phyloP scores from a whole-genome alignment of 2,888 invertebrate species.

The Acheta domesticus region DNA sequence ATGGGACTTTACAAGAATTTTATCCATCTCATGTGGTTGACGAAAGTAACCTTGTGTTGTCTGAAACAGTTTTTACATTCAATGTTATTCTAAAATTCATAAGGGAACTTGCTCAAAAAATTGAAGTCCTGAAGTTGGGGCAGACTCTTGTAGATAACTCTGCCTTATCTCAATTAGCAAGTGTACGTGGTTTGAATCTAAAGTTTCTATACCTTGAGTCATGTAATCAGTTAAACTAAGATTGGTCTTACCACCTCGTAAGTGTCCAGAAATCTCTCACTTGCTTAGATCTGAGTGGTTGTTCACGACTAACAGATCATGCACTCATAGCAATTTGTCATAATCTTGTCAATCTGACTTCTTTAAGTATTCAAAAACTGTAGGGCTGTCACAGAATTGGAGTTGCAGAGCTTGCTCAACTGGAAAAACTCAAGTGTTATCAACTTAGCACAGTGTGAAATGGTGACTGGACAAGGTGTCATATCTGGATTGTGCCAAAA shows the following conservation, averaged over 20 bases:
- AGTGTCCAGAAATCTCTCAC: conserved; percentile 55
- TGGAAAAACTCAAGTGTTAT: conserved; percentile 57
- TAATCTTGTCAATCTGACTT: conserved; percentile 56
- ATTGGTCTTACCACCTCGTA: conserved; percentile 56
- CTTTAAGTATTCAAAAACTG: conserved; percentile 63
- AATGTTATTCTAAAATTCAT: conserved; percentile 61
- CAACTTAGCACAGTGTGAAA: conserved; percentile 66
- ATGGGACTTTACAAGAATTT: conserved; percentile 62
- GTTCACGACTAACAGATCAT: conserved; percentile 62
- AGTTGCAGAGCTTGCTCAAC: conserved; percentile 53
- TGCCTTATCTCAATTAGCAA: conserved; percentile 56
- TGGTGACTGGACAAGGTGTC: conserved; percentile 60
- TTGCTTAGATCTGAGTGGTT: conserved; percentile 61
- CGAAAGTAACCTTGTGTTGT: conserved; percentile 52
- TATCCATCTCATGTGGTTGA: conserved; percentile 51
- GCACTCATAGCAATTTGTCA: conserved; percentile 59
- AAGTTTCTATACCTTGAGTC: conserved; percentile 53
- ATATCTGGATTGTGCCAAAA: conserved; percentile 42
- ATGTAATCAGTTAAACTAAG: conserved; percentile 63
- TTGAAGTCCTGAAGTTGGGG: conserved; percentile 63
- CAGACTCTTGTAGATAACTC: conserved; percentile 65
- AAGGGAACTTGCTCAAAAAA: conserved; percentile 50
- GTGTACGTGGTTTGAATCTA: conserved; percentile 54
- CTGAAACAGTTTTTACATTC: conserved; percentile 69
- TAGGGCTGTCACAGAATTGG: conserved; percentile 62